Evolutionary conservation across 2,888 invertebrate genomes (phyloP), one percentile per base, ranked within the genome.

Genomic region (Leptopterna dolabrata): DNA sequence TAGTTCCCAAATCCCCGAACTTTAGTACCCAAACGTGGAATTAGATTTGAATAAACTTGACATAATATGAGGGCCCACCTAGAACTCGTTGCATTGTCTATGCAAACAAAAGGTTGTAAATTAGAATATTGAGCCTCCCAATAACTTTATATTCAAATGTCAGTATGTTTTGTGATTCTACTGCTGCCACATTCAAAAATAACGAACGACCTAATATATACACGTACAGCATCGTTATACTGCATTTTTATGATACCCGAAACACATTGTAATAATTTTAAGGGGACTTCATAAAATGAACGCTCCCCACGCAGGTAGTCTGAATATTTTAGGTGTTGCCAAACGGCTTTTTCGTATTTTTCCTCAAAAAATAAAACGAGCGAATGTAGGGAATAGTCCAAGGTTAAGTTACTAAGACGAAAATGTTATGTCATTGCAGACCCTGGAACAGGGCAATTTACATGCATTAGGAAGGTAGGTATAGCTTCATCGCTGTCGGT

Each of bases 381-480:
- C 6, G 73, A 73, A 73, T 36, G 73, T 30, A 73, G 73, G 36
- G 73, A 41, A 73, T 73, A 73, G 73, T 73, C 36, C 73, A 73
- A 73, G 73, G 73, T 30, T 41, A 19, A 36, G 36, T 73, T 36
- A n/a, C 16, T 71, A 19, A 73, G 73, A 73, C 73, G 73, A 73
- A 73, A 73, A 36, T 73, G 73, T 73, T 73, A 73, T 73, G 73
- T 36, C 73, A 73, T 30, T 29, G 36, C 73, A 63, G 63, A 63
- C 41, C 73, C 73, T 73, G 73, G 73, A 41, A 19, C n/a, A 41
- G 73, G 29, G 73, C 73, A 73, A 73, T 73, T 73, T 73, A 73
- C 73, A 73, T 73, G 73, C 73, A 73, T 73, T 73, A 63, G n/a
- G n/a, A n/a, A n/a, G n/a, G n/a, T n/a, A n/a, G 63, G 63, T 24